A percentile compares a stretch with the other conserved stretches of the same genome.
phyloP scores from a whole-genome alignment of 2,888 invertebrate species.

The Falcaria lacertinaria region DNA sequence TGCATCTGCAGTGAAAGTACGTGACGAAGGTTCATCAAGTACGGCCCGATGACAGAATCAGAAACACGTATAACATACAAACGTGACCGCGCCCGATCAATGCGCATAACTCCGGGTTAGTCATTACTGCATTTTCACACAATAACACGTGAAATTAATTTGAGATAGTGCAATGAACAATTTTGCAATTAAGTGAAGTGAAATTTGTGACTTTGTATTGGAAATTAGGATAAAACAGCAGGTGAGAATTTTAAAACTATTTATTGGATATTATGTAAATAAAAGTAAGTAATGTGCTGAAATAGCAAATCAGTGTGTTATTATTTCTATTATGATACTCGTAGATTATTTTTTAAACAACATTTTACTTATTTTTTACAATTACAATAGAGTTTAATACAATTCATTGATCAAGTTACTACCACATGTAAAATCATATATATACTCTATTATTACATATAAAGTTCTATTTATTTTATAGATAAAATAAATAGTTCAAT shows the following conservation, averaged over 20 bases:
- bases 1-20: constrained; percentile 27
- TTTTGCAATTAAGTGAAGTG: neutral
- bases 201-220: neutral
- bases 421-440: too few species aligned
- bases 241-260: neutral
- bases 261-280: neutral
- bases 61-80: constrained; percentile 3
- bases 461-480: too few species aligned
- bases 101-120: constrained; percentile 1
- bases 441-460: too few species aligned
- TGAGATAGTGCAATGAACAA: neutral
- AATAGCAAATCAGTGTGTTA: too few species aligned
- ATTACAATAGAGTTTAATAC: too few species aligned
- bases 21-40: constrained; percentile 25
- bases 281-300: too few species aligned
- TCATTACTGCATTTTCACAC: neutral
- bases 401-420: too few species aligned
- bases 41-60: neutral
- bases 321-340: too few species aligned
- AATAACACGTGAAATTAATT: neutral
- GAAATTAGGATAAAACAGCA: neutral
- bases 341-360: too few species aligned
- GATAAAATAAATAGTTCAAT: too few species aligned
- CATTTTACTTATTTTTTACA: too few species aligned
- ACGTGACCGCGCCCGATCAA: constrained; percentile 15